Base-by-base conservation (phyloP, 2,888 invertebrate species). In the Melieria omissa region DNA sequence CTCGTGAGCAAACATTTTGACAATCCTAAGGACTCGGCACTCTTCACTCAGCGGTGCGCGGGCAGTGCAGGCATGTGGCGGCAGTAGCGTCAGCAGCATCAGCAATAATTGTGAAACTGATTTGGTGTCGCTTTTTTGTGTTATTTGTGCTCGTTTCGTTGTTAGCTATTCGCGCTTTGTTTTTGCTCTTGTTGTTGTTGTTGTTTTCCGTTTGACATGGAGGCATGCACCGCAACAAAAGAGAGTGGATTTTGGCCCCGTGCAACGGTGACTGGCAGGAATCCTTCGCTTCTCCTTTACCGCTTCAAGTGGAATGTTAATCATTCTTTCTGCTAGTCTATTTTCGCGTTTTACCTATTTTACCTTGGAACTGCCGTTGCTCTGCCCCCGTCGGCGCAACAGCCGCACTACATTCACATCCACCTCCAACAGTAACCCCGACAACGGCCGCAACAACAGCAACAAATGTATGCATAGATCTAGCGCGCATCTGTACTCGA, bases 201-300 rank as follows among this genome's bases (percentile, higher is more conserved):
- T 58, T 58, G n/a, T n/a, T 42, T 66, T 47, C 41, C 57, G 58
- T 66, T 66, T 66, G 66, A 66, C 58, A 66, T 47, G 42, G 61
- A 42, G 42, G 42, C 29, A 65, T 61, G 47, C 66, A 42, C 46
- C 58, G 66, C 60, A 47, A 66, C 60, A 58, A 70, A 70, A 64
- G 64, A 70, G 70, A 70, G 70, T 70, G 70, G 63, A 70, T 70
- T 70, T 57, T 63, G 63, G 46, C 58, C 63, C 55, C 52, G 64
- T 58, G 70, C 47, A 64, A 63, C 70, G 47, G 73, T 76, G 78
- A 78, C 77, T 77, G 77, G 77, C 77, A 76, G 73, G 73, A 77
- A 74, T 77, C 73, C 72, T 67, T 61, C 58, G 72, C 62, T 75
- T 70, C 42, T 57, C 55, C 60, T 49, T 44, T 47, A 29, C 29